Conservation (phyloP, 2,888 invertebrate species). For the Volucella zonaria region DNA sequence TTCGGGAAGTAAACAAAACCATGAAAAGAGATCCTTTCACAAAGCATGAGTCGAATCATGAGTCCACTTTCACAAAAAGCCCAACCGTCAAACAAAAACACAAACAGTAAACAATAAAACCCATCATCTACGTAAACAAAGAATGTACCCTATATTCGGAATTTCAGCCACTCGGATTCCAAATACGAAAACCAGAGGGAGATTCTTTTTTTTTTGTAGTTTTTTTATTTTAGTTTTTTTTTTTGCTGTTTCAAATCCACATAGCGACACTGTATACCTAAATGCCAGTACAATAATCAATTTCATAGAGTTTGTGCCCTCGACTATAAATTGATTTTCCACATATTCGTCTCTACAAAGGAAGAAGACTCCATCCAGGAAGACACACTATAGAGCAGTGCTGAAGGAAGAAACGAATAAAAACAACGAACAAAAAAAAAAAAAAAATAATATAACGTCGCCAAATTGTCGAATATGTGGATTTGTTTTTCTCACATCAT, state of each 20-base stretch:
- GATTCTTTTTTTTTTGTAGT: not conserved
- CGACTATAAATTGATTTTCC: slow-evolving; percentile 50
- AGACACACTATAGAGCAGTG: not conserved
- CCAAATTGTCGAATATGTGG: slow-evolving; percentile 57
- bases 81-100: slow-evolving; percentile 17
- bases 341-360: not conserved
- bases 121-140: slow-evolving; percentile 56
- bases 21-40: slow-evolving; percentile 30
- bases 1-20: slow-evolving; percentile 2
- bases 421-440: slow-evolving; percentile 17
- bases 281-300: slow-evolving; percentile 47
- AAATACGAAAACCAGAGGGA: not conserved
- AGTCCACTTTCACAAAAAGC: slow-evolving; percentile 39
- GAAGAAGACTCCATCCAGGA: not conserved
- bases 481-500: slow-evolving; percentile 47
- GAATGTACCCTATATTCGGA: slow-evolving; percentile 19
- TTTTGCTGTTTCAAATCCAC: not conserved
- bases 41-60: slow-evolving; percentile 7
- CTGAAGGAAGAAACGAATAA: not conserved
- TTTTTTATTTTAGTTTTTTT: no score
- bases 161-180: not conserved
- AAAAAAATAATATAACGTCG: slow-evolving; percentile 13
- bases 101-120: slow-evolving; percentile 43
- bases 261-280: slow-evolving; percentile 21
- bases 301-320: slow-evolving; percentile 37